Conservation (phyloP, 1,140 invertebrate species). For the Oryctes rhinoceros region DNA sequence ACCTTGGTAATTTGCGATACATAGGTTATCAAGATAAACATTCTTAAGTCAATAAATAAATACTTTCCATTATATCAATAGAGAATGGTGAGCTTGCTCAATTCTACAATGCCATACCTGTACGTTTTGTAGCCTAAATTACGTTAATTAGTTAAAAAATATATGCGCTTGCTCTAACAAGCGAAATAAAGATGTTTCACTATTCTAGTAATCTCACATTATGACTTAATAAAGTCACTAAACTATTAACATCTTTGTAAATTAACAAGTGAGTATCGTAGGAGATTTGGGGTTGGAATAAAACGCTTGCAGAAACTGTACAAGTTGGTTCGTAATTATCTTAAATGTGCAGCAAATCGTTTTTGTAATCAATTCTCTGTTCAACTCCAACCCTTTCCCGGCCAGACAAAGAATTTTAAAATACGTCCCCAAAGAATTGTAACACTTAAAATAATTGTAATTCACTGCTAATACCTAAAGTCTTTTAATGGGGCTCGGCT, state of each 20-base stretch:
- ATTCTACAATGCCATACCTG: too few species aligned
- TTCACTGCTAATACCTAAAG: conserved; percentile 49
- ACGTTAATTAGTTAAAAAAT: too few species aligned
- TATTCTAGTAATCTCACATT: too few species aligned
- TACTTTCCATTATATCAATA: too few species aligned
- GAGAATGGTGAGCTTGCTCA: too few species aligned
- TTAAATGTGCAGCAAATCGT: conserved; percentile 48
- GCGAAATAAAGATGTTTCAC: too few species aligned
- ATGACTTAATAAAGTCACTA: too few species aligned
- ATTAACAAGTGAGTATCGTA: neutral
- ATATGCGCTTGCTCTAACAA: too few species aligned
- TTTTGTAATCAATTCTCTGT: conserved; percentile 49
- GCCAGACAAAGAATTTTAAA: conserved; percentile 48
- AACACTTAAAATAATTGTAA: conserved; percentile 54
- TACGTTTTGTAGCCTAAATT: too few species aligned
- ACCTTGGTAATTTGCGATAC: too few species aligned
- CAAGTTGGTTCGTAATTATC: conserved; percentile 35
- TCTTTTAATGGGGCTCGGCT: conserved; percentile 45
- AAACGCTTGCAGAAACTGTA: neutral
- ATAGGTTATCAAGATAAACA: too few species aligned
- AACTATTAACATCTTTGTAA: neutral
- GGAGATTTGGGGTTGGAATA: neutral
- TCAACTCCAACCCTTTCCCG: conserved; percentile 51
- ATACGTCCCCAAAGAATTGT: conserved; percentile 49
- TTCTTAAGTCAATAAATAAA: too few species aligned